A percentile compares a stretch with the other conserved stretches of the same genome.
Evolutionary conservation across 2,888 invertebrate species (phyloP).

Genomic region (Troides aeacus): DNA sequence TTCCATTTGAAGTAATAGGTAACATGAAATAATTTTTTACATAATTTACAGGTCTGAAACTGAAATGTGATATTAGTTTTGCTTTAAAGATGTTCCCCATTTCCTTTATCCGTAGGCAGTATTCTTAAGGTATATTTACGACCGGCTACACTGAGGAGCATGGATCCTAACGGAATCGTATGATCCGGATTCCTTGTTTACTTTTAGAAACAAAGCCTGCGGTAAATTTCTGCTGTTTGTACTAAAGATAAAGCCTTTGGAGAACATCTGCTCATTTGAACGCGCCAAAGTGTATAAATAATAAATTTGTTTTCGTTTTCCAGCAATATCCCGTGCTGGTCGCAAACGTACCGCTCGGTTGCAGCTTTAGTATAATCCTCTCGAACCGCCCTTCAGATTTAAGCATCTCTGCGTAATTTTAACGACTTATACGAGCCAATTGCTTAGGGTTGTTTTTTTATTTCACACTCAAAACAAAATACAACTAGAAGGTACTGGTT

Average conservation of each 20-base stretch:
- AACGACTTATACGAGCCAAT: too few species aligned
- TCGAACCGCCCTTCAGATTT: not conserved
- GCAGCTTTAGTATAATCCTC: not conserved
- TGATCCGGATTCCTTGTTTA: slow-evolving; percentile 7
- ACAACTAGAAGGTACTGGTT: too few species aligned
- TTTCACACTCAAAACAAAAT: too few species aligned
- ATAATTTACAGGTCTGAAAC: too few species aligned
- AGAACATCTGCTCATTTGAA: slow-evolving; percentile 11
- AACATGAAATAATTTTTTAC: too few species aligned
- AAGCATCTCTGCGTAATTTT: not conserved
- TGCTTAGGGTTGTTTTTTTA: too few species aligned
- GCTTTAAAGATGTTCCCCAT: too few species aligned
- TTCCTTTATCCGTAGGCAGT: too few species aligned
- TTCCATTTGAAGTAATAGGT: too few species aligned
- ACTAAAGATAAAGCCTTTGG: slow-evolving; percentile 9
- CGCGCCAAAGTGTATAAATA: not conserved
- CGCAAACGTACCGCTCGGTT: not conserved
- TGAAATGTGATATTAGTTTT: too few species aligned
- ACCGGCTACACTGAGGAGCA: too few species aligned
- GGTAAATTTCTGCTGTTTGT: slow-evolving; percentile 3
- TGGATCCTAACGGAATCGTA: not conserved
- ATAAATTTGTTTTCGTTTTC: not conserved
- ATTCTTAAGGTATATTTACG: too few species aligned
- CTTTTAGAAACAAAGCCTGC: slow-evolving; percentile 2
- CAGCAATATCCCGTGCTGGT: not conserved